Conservation (phyloP, 2,888 invertebrate species). For the Adelognathus sp. region DNA sequence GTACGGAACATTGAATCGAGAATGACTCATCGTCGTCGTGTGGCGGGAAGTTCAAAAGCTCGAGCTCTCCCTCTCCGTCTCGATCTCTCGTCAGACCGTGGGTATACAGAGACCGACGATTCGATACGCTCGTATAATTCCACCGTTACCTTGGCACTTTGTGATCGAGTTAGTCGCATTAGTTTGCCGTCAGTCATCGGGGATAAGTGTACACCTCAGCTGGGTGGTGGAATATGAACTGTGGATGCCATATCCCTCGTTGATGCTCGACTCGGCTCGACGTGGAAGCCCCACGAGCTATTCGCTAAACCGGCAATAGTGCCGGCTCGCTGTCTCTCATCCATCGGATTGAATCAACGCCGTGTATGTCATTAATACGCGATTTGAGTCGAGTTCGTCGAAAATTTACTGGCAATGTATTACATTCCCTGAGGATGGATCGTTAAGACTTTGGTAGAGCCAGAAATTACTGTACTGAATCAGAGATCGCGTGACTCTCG, state of each 20-base stretch:
- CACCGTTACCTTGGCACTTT: constrained; percentile 51
- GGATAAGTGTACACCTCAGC: constrained; percentile 5
- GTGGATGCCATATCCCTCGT: too few species aligned
- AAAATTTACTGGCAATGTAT: not conserved
- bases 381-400: not conserved
- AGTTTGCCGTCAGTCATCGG: constrained; percentile 41
- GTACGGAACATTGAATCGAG: not conserved
- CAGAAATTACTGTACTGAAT: not conserved
- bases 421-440: not conserved
- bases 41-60: not conserved
- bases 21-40: not conserved
- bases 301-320: not conserved
- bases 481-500: constrained; percentile 16
- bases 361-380: constrained; percentile 6
- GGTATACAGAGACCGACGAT: constrained; percentile 28
- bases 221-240: not conserved
- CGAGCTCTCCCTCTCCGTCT: not conserved
- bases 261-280: not conserved
- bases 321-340: not conserved
- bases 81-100: too few species aligned
- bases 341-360: not conserved
- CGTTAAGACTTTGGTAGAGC: not conserved
- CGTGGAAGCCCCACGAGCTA: not conserved
- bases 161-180: constrained; percentile 41
- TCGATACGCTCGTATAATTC: constrained; percentile 46